Conservation (phyloP, 2,888 invertebrate species). For the Lasius platythorax region DNA sequence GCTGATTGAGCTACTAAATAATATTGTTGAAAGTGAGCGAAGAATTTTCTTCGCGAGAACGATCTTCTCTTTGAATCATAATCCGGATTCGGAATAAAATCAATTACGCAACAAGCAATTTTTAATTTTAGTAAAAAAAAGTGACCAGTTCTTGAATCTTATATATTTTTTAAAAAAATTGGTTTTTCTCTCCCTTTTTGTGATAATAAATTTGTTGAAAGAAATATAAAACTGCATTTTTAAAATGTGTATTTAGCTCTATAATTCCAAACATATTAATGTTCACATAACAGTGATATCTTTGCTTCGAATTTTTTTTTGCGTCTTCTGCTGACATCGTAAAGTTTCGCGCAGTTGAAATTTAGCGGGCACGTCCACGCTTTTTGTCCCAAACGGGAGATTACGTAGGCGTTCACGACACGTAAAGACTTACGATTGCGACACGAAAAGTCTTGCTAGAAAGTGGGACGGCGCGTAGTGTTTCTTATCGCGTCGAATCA, state of each 20-base stretch:
- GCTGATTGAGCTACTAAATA: neutral
- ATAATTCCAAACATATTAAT: neutral
- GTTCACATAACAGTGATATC: neutral
- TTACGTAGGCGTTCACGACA: constrained; percentile 24
- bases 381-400: constrained; percentile 2
- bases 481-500: constrained; percentile 28
- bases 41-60: neutral
- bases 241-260: neutral
- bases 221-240: neutral
- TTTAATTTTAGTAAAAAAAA: neutral
- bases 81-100: neutral
- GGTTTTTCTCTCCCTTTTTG: neutral
- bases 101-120: neutral
- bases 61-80: neutral
- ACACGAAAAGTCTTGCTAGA: constrained; percentile 17
- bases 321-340: neutral
- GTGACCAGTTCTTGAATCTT: neutral
- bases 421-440: neutral
- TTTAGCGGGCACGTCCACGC: neutral
- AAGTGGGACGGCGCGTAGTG: constrained; percentile 40
- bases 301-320: neutral
- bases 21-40: neutral
- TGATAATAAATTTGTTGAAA: neutral
- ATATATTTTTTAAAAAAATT: neutral
- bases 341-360: neutral